A percentile compares a stretch with the other conserved stretches of the same genome.
Conservation (phyloP, 1,140 invertebrate genomes). For the Trypoxylus dichotomus region DNA sequence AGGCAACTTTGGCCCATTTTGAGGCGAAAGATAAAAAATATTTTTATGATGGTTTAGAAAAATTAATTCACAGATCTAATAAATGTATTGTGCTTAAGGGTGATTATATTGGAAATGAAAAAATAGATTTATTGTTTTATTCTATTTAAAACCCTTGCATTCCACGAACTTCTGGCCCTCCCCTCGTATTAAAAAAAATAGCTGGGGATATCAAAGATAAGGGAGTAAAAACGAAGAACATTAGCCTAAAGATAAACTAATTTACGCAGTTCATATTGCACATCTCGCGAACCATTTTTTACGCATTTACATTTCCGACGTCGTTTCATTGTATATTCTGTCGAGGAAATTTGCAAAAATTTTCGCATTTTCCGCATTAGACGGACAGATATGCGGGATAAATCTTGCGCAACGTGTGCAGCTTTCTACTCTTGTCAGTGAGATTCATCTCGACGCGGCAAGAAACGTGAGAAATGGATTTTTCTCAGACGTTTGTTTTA, state of each 20-base stretch:
- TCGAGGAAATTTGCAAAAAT: background rate
- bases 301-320: background rate
- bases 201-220: background rate
- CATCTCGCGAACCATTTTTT: background rate
- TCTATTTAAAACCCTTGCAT: too few species aligned
- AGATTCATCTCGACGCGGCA: background rate
- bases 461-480: slow-evolving; percentile 12
- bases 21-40: too few species aligned
- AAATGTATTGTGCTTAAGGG: too few species aligned
- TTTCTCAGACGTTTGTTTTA: slow-evolving; percentile 7
- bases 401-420: slow-evolving; percentile 3
- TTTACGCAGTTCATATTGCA: background rate
- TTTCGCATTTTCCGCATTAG: background rate
- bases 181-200: too few species aligned
- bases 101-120: too few species aligned
- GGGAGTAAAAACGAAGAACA: background rate
- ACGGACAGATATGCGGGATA: background rate
- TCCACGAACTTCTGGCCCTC: too few species aligned
- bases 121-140: too few species aligned
- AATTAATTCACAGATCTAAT: too few species aligned
- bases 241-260: background rate
- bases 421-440: background rate
- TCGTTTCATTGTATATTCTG: background rate
- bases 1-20: too few species aligned
- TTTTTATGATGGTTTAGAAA: too few species aligned